Evolutionary conservation across 2,113 vertebrate genomes (phyloP).

Genomic region (Catharus minimus): DNA sequence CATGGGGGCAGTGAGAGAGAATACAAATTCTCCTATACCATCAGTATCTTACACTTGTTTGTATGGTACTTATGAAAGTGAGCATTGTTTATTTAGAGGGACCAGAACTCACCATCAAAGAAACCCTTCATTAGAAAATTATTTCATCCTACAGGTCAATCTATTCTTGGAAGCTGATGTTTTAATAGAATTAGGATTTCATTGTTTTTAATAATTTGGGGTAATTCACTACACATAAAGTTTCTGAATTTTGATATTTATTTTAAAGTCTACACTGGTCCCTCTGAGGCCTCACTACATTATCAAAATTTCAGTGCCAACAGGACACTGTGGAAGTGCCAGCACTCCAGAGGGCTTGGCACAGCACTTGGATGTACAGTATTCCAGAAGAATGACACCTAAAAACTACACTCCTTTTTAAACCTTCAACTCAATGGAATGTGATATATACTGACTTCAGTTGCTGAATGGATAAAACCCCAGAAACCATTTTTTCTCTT

Average conservation of each 20-base stretch:
- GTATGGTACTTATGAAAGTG: not conserved
- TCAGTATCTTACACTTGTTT: not conserved
- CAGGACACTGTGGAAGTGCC: not conserved
- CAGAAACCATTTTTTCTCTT: not conserved
- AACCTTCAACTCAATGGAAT: not conserved
- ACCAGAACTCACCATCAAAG: not conserved
- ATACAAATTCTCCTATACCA: slow-evolving; percentile 29
- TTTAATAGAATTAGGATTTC: not conserved
- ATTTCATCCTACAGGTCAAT: not conserved
- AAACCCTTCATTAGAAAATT: not conserved
- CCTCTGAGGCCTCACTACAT: not conserved
- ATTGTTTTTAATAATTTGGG: not conserved
- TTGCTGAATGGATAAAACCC: not conserved
- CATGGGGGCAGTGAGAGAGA: not conserved
- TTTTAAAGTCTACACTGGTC: not conserved
- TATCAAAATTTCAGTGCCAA: not conserved
- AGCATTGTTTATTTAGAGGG: not conserved
- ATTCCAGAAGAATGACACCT: not conserved
- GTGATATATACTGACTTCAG: not conserved
- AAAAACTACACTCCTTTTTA: not conserved
- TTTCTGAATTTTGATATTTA: not conserved
- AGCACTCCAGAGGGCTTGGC: not conserved
- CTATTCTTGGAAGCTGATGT: not conserved
- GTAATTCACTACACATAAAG: not conserved
- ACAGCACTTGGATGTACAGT: not conserved